phyloP scores from a whole-genome alignment of 2,113 vertebrate genomes.

The Gorsachius goisagi region DNA sequence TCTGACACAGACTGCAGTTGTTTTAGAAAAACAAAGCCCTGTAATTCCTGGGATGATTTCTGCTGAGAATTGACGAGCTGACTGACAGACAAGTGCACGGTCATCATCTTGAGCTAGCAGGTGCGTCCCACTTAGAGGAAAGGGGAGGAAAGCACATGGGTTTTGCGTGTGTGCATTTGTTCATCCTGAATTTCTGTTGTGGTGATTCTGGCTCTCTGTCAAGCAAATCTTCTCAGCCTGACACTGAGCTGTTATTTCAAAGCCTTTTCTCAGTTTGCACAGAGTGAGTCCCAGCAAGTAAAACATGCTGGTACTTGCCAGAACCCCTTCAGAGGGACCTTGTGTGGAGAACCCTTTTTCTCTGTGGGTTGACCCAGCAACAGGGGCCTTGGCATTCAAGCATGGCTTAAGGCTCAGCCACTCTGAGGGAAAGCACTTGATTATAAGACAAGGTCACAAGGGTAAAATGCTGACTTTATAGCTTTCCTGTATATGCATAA shows the following conservation, averaged over 20 bases:
- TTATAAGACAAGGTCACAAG: not conserved
- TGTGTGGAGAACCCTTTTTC: fast-evolving
- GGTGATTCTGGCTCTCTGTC: not conserved
- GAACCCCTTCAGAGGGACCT: not conserved
- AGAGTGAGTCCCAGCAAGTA: not conserved
- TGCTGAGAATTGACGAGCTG: not conserved
- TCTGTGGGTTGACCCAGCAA: not conserved
- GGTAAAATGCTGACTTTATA: not conserved
- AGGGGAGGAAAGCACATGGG: not conserved
- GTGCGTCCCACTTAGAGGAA: not conserved
- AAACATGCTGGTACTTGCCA: not conserved
- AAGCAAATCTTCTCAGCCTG: not conserved
- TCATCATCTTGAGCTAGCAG: not conserved
- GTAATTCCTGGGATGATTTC: not conserved
- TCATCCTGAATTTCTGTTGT: not conserved
- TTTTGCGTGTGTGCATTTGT: not conserved
- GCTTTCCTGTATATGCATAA: not conserved
- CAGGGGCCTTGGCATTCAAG: not conserved
- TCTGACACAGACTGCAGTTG: not conserved
- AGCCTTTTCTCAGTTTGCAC: not conserved
- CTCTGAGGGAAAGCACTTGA: not conserved
- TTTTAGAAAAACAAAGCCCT: not conserved
- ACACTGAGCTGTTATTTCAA: not conserved
- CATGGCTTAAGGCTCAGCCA: not conserved
- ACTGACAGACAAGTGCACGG: not conserved